Evolutionary conservation across 2,113 vertebrate genomes (phyloP), one percentile per base, ranked within the genome.

Genomic region (Sisor rabdophorus): DNA sequence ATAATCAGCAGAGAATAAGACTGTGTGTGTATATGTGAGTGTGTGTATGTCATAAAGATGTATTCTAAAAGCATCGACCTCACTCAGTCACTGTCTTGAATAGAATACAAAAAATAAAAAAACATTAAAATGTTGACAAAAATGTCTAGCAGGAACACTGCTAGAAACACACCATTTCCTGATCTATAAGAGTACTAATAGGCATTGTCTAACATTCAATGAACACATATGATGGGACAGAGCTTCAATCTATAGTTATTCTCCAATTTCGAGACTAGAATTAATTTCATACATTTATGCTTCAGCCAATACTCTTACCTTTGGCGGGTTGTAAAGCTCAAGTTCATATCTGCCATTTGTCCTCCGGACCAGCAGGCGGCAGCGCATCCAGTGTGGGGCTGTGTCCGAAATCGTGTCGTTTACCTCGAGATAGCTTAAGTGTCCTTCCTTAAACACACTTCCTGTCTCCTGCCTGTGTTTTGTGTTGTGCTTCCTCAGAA

Each of bases 241-340:
- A 36, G 2, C 6, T 36, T 36, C 32, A 36, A 36, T 36, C 32
- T 36, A 36, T 36, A 6, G 32, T 36, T 36, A 30, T 30, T 60
- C 13, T 17, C 28, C 3, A 61, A 4, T 32, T 36, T 12, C 26
- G 22, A 15, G 22, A 26, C 22, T 17, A 28, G 22, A 28, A 28
- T 26, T 16, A 4, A 28, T 47, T 15, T 7, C 2, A 15, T 5
- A 2, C 8, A 4, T 6, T 36, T 36, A 36, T 44, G 40, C 40
- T 44, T 9, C 10, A 13, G 17, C 36, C 19, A 6, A 6, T 30
- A 63, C 70, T 53, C 91, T 83, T 92, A 99, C 97, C 95, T 98
- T 99, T 83, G 95, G 96, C 0, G 96, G 97, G 88, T 98, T 95
- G 4, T 95, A 98, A 79, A 99, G 93, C 85, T 98, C 95, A 83